A percentile compares a stretch with the other conserved stretches of the same genome.
Evolutionary conservation across 2,888 invertebrate genomes (phyloP).

Genomic region (Diarsia brunnea): DNA sequence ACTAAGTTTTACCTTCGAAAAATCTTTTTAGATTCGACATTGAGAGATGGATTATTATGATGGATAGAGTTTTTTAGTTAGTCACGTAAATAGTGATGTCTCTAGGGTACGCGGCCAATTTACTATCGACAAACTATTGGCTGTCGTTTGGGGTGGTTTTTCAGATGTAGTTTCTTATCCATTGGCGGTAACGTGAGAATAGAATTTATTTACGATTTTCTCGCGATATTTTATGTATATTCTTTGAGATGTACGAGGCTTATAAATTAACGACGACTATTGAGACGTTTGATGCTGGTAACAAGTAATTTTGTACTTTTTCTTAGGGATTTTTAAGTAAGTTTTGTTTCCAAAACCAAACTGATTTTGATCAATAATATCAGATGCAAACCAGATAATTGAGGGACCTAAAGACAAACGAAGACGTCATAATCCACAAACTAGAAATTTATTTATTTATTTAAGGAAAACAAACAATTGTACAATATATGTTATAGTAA

Average conservation of each 20-base stretch:
- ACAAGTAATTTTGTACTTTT: neutral
- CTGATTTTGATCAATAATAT: neutral
- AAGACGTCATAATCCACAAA: too few species aligned
- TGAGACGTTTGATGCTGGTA: neutral
- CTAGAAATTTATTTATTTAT: too few species aligned
- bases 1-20: constrained; percentile 65
- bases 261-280: neutral
- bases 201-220: neutral
- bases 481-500: too few species aligned
- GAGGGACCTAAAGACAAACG: too few species aligned
- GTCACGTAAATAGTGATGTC: constrained; percentile 60
- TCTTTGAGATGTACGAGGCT: neutral
- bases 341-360: neutral
- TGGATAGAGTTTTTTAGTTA: constrained; percentile 73
- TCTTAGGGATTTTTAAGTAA: neutral
- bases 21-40: constrained; percentile 72
- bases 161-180: constrained; percentile 23
- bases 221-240: neutral
- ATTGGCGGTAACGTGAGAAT: constrained; percentile 26
- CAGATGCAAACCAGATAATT: too few species aligned
- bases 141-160: constrained; percentile 34
- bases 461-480: too few species aligned
- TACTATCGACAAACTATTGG: constrained; percentile 68
- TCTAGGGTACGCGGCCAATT: constrained; percentile 70
- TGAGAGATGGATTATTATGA: constrained; percentile 78